Evolutionary conservation across 2,113 vertebrate species (phyloP).

Genomic region (Perca schrenkii): DNA sequence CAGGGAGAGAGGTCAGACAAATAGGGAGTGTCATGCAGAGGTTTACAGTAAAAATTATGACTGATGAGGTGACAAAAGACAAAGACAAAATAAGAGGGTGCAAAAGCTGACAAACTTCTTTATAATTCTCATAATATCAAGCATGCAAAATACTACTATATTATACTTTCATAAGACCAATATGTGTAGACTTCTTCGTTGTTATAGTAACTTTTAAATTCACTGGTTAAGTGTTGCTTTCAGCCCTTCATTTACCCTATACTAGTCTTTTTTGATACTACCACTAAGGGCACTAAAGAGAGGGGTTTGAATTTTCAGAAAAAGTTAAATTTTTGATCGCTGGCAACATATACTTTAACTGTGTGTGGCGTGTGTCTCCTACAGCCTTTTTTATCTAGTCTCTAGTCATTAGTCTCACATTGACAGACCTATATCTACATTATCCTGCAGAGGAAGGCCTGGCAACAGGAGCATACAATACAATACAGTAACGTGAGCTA

Average conservation of each 20-base stretch:
- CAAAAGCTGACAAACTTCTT: constrained; percentile 2
- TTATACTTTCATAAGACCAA: not conserved
- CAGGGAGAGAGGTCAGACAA: constrained; percentile 45
- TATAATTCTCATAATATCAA: not conserved
- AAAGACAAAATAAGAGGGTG: not conserved
- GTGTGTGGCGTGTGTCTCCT: no score
- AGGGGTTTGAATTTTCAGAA: not conserved
- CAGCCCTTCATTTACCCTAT: not conserved
- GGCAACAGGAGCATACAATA: no score
- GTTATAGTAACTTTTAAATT: not conserved
- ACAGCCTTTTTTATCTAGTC: no score
- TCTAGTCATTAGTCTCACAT: no score
- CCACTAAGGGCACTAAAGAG: not conserved
- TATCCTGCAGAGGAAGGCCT: no score
- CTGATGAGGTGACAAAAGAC: constrained; percentile 19
- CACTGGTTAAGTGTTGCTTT: not conserved
- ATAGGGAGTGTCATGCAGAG: constrained; percentile 1
- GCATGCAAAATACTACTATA: not conserved
- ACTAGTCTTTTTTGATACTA: not conserved
- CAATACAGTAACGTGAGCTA: no score
- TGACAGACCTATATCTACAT: no score
- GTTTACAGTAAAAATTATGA: constrained; percentile 13
- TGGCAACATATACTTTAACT: no score
- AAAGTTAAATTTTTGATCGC: no score
- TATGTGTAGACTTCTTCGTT: not conserved